A percentile compares a stretch with the other conserved stretches of the same genome.
Evolutionary conservation across 1,140 invertebrate genomes (phyloP).

Genomic region (Nasonia giraulti): DNA sequence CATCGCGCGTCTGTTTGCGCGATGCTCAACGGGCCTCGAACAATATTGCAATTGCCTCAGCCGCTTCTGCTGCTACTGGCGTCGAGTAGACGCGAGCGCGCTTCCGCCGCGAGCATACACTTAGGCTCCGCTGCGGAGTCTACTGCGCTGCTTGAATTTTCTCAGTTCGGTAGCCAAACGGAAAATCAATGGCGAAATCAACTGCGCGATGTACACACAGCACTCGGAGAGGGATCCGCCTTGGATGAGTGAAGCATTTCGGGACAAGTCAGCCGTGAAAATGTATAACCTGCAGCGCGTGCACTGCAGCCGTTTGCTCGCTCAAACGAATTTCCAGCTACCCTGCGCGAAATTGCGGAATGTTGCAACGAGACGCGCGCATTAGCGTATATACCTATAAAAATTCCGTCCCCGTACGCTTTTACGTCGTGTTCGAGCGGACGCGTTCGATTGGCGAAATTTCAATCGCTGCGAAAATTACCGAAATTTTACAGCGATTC

Average conservation of each 20-base stretch:
- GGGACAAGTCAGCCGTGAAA: neutral
- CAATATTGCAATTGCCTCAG: constrained; percentile 20
- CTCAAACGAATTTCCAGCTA: neutral
- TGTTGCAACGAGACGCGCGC: neutral
- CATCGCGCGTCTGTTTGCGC: constrained; percentile 2
- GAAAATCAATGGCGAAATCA: constrained; percentile 33
- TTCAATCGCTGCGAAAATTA: no score
- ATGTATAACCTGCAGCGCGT: neutral
- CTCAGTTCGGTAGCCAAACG: constrained; percentile 14
- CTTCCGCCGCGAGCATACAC: neutral
- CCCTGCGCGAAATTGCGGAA: neutral
- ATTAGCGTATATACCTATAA: neutral
- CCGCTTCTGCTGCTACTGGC: neutral
- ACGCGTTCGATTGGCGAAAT: no score
- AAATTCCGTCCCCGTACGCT: neutral
- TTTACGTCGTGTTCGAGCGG: no score
- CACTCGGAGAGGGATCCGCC: neutral
- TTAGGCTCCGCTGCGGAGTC: neutral
- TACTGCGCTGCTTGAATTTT: neutral
- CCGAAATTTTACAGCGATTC: no score
- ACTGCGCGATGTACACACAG: neutral
- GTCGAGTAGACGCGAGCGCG: no score
- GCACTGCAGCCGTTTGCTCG: neutral
- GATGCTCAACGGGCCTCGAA: neutral
- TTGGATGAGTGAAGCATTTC: constrained; percentile 20